Conservation (phyloP, 2,113 vertebrate species). For the Dasyornis broadbenti region DNA sequence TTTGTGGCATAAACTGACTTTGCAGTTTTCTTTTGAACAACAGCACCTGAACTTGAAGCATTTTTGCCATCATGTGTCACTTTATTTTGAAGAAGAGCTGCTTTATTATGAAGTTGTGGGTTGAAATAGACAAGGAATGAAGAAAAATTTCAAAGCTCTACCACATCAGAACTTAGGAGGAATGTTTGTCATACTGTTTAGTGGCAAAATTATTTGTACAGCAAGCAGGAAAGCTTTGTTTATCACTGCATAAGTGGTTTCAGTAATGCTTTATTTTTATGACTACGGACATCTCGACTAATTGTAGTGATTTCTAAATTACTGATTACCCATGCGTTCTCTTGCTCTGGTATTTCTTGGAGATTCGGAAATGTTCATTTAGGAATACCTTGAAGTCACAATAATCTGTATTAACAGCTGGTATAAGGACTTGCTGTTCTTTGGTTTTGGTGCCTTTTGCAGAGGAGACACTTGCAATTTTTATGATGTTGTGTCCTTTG, state of each 20-base stretch:
- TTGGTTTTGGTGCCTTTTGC: not conserved
- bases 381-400: not conserved
- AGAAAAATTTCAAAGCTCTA: not conserved
- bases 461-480: not conserved
- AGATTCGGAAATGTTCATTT: not conserved
- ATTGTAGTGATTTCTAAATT: not conserved
- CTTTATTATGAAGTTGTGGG: not conserved
- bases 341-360: not conserved
- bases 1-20: not conserved
- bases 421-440: not conserved
- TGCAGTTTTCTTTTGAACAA: not conserved
- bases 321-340: not conserved
- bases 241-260: not conserved
- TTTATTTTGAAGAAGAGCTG: not conserved
- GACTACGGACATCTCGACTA: not conserved
- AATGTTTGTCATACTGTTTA: not conserved
- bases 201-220: not conserved
- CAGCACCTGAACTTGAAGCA: not conserved
- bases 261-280: not conserved
- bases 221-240: not conserved
- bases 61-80: not conserved
- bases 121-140: not conserved
- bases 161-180: not conserved
- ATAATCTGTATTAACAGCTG: not conserved
- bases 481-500: slow-evolving; percentile 32